These are phyloP conservation scores for Disparrhopalites patrizii DNA, from an alignment of 2,888 invertebrate species.

Conservation along the genomic window DNA sequence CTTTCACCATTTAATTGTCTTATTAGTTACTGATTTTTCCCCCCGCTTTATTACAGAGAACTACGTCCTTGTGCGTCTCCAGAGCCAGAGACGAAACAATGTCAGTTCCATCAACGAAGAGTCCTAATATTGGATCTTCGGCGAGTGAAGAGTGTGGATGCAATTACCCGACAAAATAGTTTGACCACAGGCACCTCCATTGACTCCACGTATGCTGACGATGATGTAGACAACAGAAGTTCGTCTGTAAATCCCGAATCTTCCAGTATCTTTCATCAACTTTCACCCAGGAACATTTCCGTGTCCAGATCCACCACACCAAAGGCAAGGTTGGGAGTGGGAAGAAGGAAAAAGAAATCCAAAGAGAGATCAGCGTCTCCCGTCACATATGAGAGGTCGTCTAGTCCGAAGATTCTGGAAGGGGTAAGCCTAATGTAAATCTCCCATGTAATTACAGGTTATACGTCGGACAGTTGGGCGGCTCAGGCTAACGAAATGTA, in stretches of 20 bases:
- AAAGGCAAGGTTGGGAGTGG: conserved; percentile 16
- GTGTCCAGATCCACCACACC: conserved; percentile 45
- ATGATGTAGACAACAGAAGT: conserved; percentile 38
- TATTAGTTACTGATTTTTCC: background rate
- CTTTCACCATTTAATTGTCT: background rate
- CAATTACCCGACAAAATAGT: conserved; percentile 44
- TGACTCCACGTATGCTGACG: conserved; percentile 43
- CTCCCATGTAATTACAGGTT: too few species aligned
- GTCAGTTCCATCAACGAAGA: conserved; percentile 54
- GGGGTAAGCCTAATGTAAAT: too few species aligned
- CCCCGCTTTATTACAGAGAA: conserved; percentile 9
- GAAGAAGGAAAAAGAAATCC: conserved; percentile 28
- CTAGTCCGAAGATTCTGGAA: conserved; percentile 47
- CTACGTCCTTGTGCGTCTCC: conserved; percentile 63
- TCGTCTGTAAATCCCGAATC: conserved; percentile 39
- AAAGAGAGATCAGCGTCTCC: conserved; percentile 43
- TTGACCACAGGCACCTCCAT: conserved; percentile 39
- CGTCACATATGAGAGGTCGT: conserved; percentile 40
- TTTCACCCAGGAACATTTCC: conserved; percentile 41
- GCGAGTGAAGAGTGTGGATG: conserved; percentile 51
- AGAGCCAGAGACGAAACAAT: conserved; percentile 55
- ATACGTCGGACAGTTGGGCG: too few species aligned
- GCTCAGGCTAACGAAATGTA: too few species aligned
- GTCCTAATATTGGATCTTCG: conserved; percentile 69
- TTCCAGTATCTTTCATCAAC: conserved; percentile 41